Conservation (phyloP, 2,113 vertebrate genomes). For the Oncorhynchus kisutch region DNA sequence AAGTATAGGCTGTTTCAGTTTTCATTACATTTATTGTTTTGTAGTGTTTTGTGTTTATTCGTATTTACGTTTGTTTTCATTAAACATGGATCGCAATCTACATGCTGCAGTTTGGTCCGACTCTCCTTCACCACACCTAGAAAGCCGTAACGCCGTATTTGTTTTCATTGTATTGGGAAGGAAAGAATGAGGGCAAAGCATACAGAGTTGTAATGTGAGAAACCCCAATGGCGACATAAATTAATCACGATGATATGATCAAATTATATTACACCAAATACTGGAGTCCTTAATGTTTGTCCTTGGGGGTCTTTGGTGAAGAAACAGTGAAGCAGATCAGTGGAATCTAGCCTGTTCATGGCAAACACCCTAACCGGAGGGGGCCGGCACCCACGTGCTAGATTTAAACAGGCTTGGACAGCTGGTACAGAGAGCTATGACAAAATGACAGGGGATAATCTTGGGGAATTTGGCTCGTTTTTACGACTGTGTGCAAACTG, state of each 20-base stretch:
- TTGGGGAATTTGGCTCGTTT: constrained; percentile 53
- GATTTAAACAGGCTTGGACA: constrained; percentile 63
- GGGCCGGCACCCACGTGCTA: constrained; percentile 49
- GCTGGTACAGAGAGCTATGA: constrained; percentile 62
- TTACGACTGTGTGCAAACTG: constrained; percentile 62
- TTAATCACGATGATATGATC: constrained; percentile 32
- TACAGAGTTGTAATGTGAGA: constrained; percentile 47
- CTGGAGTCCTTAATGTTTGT: constrained; percentile 51
- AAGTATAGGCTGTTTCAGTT: too few species aligned
- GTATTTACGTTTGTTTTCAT: too few species aligned
- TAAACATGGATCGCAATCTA: too few species aligned
- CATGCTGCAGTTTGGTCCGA: too few species aligned
- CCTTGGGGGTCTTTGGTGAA: constrained; percentile 37
- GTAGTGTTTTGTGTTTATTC: too few species aligned
- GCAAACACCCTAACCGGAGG: constrained; percentile 38
- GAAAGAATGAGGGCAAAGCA: constrained; percentile 15
- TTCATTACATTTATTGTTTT: too few species aligned
- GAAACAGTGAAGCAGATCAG: constrained; percentile 42
- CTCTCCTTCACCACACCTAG: too few species aligned
- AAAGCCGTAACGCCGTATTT: too few species aligned
- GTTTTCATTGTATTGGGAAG: constrained; percentile 12
- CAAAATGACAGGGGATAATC: constrained; percentile 43
- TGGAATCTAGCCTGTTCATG: constrained; percentile 55
- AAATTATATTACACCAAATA: constrained; percentile 43
- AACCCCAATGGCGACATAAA: constrained; percentile 44